phyloP scores from a whole-genome alignment of 1,140 invertebrate genomes.

The Oncopodura yosiiana region DNA sequence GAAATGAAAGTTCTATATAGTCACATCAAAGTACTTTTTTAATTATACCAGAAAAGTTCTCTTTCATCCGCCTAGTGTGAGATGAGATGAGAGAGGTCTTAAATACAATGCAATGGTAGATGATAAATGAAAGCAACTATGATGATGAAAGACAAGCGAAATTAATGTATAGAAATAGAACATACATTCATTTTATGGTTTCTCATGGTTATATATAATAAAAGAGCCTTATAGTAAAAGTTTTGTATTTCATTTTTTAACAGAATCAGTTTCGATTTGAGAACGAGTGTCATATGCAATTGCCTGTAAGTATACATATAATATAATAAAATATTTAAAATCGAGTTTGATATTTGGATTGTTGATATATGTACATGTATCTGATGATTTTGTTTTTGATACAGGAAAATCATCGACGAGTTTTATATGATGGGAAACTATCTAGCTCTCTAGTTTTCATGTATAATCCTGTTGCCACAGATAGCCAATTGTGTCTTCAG shows the following conservation, averaged over 20 bases:
- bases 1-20: too few relatives aligned
- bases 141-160: background rate
- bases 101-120: background rate
- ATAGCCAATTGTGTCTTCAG: slow-evolving; percentile 95
- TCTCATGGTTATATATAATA: background rate
- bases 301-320: too few relatives aligned
- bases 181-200: too few relatives aligned
- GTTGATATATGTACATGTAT: too few relatives aligned
- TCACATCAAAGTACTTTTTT: too few relatives aligned
- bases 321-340: slow-evolving; percentile 89
- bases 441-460: slow-evolving; percentile 95
- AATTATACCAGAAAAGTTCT: too few relatives aligned
- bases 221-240: background rate
- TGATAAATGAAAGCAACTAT: background rate
- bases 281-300: slow-evolving; percentile 90
- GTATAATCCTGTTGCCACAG: slow-evolving; percentile 98
- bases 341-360: too few relatives aligned
- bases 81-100: too few relatives aligned
- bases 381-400: too few relatives aligned
- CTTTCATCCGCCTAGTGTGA: too few relatives aligned
- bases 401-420: slow-evolving; percentile 52
- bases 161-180: too few relatives aligned
- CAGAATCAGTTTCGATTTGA: slow-evolving; percentile 98
- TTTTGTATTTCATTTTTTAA: slow-evolving; percentile 18
- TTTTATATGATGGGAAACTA: slow-evolving; percentile 95